Evolutionary conservation across 2,113 vertebrate genomes (phyloP).

Genomic region (Podiceps cristatus): DNA sequence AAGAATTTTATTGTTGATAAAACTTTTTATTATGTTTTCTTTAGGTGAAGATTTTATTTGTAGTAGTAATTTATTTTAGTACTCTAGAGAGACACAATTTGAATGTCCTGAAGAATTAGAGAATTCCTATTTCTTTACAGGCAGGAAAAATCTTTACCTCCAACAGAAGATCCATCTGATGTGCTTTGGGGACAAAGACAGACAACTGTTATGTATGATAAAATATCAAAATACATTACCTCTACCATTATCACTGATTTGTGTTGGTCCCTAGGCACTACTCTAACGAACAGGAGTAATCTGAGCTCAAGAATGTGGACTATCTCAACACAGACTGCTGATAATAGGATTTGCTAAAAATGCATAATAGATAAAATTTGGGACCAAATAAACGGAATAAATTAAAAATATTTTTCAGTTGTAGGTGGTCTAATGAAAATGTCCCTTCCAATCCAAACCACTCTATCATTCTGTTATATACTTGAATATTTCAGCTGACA

Average conservation of each 20-base stretch:
- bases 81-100: neutral
- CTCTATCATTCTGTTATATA: neutral
- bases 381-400: neutral
- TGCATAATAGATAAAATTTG: neutral
- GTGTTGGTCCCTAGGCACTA: neutral
- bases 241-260: neutral
- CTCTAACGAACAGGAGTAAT: neutral
- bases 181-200: neutral
- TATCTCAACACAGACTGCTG: fast-evolving
- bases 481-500: neutral
- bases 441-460: neutral
- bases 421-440: neutral
- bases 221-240: neutral
- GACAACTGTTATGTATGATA: neutral
- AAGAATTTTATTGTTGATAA: neutral
- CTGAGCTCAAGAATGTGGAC: neutral
- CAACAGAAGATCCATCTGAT: neutral
- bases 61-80: neutral
- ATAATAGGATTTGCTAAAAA: neutral
- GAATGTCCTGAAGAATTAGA: neutral
- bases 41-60: neutral
- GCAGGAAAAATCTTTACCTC: neutral
- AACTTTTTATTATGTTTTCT: neutral
- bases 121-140: neutral
- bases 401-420: neutral